Conservation (phyloP, 2,113 vertebrate genomes). For the Rattus rattus region DNA sequence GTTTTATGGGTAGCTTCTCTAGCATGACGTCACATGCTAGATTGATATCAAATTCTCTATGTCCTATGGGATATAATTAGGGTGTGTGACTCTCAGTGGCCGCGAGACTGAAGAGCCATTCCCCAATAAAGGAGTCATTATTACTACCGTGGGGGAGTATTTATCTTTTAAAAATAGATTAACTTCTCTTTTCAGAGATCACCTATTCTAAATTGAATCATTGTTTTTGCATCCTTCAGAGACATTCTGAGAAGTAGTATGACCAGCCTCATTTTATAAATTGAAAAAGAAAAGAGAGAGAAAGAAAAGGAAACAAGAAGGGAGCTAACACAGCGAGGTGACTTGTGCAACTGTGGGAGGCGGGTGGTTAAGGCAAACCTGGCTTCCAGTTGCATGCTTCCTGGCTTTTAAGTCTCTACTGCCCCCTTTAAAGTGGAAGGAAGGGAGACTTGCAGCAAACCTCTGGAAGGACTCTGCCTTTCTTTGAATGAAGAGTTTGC, state of each 20-base stretch:
- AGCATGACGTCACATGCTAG: not conserved
- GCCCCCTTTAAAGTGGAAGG: not conserved
- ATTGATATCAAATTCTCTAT: not conserved
- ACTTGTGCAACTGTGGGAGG: not conserved
- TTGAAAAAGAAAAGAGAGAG: not conserved
- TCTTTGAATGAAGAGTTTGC: not conserved
- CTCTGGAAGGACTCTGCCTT: not conserved
- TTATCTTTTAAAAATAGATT: not conserved
- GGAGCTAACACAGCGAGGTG: not conserved
- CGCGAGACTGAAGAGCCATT: not conserved
- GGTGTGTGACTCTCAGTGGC: not conserved
- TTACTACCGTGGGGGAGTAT: not conserved
- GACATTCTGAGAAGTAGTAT: not conserved
- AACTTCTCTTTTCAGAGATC: not conserved
- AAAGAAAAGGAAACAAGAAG: too few relatives aligned
- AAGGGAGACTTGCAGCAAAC: not conserved
- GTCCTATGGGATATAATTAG: not conserved
- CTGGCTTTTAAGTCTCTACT: not conserved
- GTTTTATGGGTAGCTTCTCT: not conserved
- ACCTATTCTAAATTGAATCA: not conserved
- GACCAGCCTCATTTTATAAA: not conserved
- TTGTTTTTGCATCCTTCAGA: not conserved
- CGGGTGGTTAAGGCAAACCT: rapidly evolving
- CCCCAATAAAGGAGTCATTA: not conserved
- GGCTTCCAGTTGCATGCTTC: not conserved